phyloP scores from a whole-genome alignment of 2,888 invertebrate species.

The Teinopalpus imperialis region DNA sequence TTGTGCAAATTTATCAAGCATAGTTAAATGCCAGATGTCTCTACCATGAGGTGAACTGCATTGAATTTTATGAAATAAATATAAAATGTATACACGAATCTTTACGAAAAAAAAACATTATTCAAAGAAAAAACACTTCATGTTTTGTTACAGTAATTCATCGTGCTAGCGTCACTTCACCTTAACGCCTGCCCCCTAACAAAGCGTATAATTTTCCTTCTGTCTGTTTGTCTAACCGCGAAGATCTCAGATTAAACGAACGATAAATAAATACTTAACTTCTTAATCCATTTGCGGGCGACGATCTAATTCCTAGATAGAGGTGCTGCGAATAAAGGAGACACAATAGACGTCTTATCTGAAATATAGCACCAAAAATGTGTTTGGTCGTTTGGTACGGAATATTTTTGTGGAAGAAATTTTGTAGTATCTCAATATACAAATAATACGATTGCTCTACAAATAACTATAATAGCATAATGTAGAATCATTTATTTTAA shows the following conservation, averaged over 20 bases:
- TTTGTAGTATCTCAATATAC: no score
- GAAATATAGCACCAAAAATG: background rate
- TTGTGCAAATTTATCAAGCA: no score
- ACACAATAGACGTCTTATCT: slow-evolving; percentile 39
- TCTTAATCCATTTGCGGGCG: slow-evolving; percentile 69
- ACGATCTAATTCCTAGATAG: slow-evolving; percentile 62
- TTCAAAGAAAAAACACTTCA: slow-evolving; percentile 1
- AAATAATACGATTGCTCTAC: no score
- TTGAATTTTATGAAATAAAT: no score
- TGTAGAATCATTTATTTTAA: no score
- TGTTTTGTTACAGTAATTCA: background rate
- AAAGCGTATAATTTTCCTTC: slow-evolving; percentile 69
- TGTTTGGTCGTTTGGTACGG: slow-evolving; percentile 3
- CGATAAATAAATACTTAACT: slow-evolving; percentile 77
- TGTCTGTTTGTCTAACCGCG: slow-evolving; percentile 66
- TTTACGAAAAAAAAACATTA: no score
- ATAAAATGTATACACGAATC: no score
- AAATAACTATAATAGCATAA: no score
- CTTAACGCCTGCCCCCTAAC: slow-evolving; percentile 40
- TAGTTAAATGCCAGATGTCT: no score
- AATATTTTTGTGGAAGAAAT: no score
- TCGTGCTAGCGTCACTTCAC: slow-evolving; percentile 21
- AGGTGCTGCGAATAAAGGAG: slow-evolving; percentile 56
- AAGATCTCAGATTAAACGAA: slow-evolving; percentile 63
- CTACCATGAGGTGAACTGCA: no score